Evolutionary conservation across 2,113 vertebrate species (phyloP), one percentile per base, ranked within the genome.

Genomic region (Anoura caudifer): DNA sequence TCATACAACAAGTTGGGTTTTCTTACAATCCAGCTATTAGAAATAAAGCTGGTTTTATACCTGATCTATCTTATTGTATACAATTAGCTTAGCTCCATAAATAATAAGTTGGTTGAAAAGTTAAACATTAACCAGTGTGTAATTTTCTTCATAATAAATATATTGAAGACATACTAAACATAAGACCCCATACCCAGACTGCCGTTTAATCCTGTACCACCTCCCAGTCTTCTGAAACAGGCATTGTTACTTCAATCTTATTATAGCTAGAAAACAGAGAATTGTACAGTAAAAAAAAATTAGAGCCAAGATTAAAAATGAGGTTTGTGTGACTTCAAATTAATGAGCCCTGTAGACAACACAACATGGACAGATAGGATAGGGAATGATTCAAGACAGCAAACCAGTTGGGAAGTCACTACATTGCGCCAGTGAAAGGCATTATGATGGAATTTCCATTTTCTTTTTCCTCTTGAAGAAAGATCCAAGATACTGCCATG

Each of bases 11-110:
- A 77, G 97, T 54, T 69, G 59, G 6, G 9, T 24, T 65, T 59
- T 96, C 87, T 90, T 86, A 92, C 83, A 96, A 14, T 47, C 73
- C 72, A 86, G 70, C 24, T 94, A 91, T 61, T 83, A 97, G 94
- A 96, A 96, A 96, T 88, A 59, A 97, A 98, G 95, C 95, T 89
- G 82, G 95, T 96, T 97, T 96, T 90, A 84, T 97, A 79, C 45
- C 77, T 89, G 89, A 61, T 87, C 72, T 63, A 87, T 83, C 80
- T 94, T 75, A 11, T 54, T 56, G 91, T 96, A 31, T 45, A 50
- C 76, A 69, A 70, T 93, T 65, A 92, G 36, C 89, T 90, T 80
- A 79, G 50, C 90, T 36, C 38, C n/a, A 36, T 82, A 95, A 91
- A 24, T 41, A 93, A 88, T 65, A 63, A 80, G n/a, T 95, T 84